A percentile compares a stretch with the other conserved stretches of the same genome.
Evolutionary conservation across 2,797 vertebrate genomes (phyloP).

Genomic region (Steatocranus sp.): DNA sequence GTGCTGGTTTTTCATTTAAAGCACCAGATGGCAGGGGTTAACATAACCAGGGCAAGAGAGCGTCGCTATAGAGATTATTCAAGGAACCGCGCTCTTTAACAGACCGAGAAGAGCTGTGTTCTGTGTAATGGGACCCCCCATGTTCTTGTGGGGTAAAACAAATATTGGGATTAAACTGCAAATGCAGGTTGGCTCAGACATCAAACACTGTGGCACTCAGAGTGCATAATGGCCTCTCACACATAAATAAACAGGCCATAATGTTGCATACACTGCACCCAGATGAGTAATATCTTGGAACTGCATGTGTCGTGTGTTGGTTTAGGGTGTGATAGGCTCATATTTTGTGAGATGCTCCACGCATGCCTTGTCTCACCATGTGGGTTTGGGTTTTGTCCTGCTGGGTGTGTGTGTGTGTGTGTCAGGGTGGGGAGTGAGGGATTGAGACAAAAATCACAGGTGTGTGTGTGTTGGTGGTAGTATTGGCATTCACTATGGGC

Average conservation of each 20-base stretch:
- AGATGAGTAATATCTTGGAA: not conserved
- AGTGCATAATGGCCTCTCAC: not conserved
- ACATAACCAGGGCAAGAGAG: not conserved
- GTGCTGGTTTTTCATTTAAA: not conserved
- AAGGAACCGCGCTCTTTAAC: not conserved
- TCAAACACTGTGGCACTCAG: not conserved
- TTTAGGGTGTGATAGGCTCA: not conserved
- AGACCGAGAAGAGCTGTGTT: not conserved
- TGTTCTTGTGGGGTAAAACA: not conserved
- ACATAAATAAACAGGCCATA: not conserved
- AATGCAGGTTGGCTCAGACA: not conserved
- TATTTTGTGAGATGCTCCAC: not conserved
- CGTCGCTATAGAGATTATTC: not conserved
- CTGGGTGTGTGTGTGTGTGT: not conserved
- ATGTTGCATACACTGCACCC: not conserved
- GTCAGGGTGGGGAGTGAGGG: not conserved
- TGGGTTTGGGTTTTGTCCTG: slow-evolving; percentile 12
- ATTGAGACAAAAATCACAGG: not conserved
- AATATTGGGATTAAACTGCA: not conserved
- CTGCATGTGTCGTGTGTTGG: not conserved
- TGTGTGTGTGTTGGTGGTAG: slow-evolving; percentile 10
- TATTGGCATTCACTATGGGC: slow-evolving; percentile 45
- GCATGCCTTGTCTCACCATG: slow-evolving; percentile 1
- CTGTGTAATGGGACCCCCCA: not conserved
- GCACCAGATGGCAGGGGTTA: slow-evolving; percentile 19